Evolutionary conservation across 2,113 vertebrate species (phyloP).

Genomic region (Mixornis gularis): DNA sequence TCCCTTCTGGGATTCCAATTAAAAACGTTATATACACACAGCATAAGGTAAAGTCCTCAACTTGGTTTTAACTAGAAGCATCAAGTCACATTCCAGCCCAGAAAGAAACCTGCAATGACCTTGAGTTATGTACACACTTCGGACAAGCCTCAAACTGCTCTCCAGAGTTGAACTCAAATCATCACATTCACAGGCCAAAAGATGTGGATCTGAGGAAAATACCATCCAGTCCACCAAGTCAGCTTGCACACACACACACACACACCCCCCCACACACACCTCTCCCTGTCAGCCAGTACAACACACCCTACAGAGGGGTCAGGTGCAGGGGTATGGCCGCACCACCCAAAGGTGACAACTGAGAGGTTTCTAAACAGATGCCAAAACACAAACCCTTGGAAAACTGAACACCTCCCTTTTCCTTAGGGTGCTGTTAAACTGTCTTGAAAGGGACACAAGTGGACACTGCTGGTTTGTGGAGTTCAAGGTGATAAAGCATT

Average conservation of each 20-base stretch:
- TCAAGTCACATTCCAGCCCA: background rate
- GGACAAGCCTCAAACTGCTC: background rate
- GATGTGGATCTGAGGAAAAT: background rate
- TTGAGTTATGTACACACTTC: fast-evolving
- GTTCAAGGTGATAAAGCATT: background rate
- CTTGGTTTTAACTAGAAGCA: background rate
- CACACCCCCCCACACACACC: background rate
- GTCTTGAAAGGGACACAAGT: background rate
- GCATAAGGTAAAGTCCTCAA: background rate
- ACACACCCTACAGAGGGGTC: background rate
- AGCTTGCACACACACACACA: background rate
- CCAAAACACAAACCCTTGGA: background rate
- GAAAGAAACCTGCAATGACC: background rate
- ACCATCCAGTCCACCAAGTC: background rate
- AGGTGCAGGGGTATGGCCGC: fast-evolving
- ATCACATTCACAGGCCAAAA: background rate
- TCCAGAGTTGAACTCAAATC: background rate
- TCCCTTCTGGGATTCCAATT: background rate
- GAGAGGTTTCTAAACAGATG: background rate
- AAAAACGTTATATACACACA: background rate
- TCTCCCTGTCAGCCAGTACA: background rate
- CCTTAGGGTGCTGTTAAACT: background rate
- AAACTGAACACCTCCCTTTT: background rate
- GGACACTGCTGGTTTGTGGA: background rate
- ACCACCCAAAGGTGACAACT: background rate